These are phyloP conservation scores for Punctoribates punctum DNA, from an alignment of 2,888 invertebrate genomes.

Conservation along the genomic window DNA sequence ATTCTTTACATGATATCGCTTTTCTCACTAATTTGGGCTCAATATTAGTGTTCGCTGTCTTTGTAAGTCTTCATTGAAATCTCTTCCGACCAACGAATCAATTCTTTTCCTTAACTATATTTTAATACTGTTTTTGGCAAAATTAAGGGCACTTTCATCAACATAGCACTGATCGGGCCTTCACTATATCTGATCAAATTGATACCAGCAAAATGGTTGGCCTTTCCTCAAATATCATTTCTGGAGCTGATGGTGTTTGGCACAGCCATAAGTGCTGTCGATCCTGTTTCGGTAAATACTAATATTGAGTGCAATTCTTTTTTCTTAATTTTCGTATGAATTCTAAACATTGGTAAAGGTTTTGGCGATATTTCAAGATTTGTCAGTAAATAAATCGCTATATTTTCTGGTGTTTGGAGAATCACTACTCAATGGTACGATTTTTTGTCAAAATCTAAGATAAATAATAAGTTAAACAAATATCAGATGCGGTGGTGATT, in stretches of 20 bases:
- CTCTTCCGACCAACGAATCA: neutral
- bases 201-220: conserved; percentile 47
- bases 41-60: conserved; percentile 58
- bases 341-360: conserved; percentile 52
- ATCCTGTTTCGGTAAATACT: conserved; percentile 59
- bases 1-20: conserved; percentile 59
- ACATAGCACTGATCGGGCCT: conserved; percentile 45
- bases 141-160: conserved; percentile 42
- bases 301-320: no score
- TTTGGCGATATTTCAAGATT: conserved; percentile 59
- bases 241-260: conserved; percentile 55
- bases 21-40: conserved; percentile 59
- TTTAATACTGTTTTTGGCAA: neutral
- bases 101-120: no score
- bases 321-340: neutral
- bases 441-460: neutral
- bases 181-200: conserved; percentile 47
- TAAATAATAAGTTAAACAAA: neutral
- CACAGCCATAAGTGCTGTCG: conserved; percentile 60
- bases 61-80: conserved; percentile 58
- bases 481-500: conserved; percentile 44
- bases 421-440: conserved; percentile 58
- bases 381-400: conserved; percentile 60
- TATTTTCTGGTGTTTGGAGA: conserved; percentile 62
- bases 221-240: conserved; percentile 42